Base-by-base conservation (phyloP, 2,888 invertebrate species). In the Caradrina clavipalpis region DNA sequence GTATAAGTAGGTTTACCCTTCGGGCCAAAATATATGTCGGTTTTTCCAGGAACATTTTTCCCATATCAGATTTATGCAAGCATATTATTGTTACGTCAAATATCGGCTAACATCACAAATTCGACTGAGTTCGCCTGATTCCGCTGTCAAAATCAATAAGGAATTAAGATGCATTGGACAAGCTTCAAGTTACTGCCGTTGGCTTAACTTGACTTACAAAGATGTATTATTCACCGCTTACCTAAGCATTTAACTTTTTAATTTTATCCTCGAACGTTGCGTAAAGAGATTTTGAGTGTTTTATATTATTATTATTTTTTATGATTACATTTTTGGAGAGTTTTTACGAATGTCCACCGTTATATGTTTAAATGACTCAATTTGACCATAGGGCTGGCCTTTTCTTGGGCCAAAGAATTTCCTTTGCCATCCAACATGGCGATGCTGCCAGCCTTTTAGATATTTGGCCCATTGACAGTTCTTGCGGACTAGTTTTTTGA, bases 121-220 rank as follows among this genome's bases (percentile, higher is more conserved):
- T 39, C 21, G 21, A 21, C 15, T 49, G 19, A 13, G 51, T 42
- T 61, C 2, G 0, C n/a, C 1, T 1, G 53, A 31, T 61, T 60
- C 4, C 13, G 19, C 53, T 60, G 65, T 76, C 65, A 71, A 71
- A 75, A 71, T 76, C 71, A 76, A 76, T 75, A 61, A 35, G 26
- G 45, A 50, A 76, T 75, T 76, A 64, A 64, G 71, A 71, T 70
- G 64, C 76, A 75, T 76, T 76, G 75, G 75, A 75, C 42, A 21
- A 21, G 53, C 15, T 76, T 60, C 75, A 76, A 75, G 64, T 56
- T 11, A 31, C 55, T 59, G 47, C 51, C 64, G 17, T 19, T n/a
- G n/a, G 47, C 42, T 56, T 49, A 60, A 49, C 53, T 53, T 35
- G 11, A 31, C 56, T 60, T 71, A 49, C 42, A 45, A 55, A 22